phyloP scores from a whole-genome alignment of 1,140 invertebrate species.

The Drosophila parabipectinata region DNA sequence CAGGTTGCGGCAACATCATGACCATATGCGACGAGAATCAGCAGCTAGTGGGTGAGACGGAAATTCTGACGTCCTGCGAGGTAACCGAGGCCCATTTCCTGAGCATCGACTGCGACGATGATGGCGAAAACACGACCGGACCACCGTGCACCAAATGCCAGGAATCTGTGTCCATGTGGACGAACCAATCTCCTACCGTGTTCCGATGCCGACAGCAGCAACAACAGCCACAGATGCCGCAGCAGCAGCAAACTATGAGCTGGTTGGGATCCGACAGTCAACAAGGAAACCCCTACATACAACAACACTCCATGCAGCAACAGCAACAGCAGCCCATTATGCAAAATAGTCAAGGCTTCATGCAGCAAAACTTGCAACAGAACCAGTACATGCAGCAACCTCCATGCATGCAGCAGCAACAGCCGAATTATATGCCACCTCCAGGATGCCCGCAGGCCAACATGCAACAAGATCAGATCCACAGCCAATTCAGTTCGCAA shows the following conservation, averaged over 20 bases:
- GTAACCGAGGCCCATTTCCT: constrained; percentile 56
- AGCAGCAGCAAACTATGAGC: neutral
- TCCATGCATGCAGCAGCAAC: neutral
- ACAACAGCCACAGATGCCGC: neutral
- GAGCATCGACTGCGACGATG: constrained; percentile 12
- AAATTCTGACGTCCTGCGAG: constrained; percentile 46
- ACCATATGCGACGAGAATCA: constrained; percentile 14
- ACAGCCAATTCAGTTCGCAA: neutral
- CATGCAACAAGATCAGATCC: neutral
- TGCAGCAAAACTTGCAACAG: neutral
- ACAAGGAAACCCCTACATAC: neutral
- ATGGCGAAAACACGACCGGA: neutral
- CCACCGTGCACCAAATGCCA: neutral
- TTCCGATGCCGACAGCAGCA: constrained; percentile 2
- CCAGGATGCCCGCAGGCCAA: neutral
- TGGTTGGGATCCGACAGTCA: constrained; percentile 1
- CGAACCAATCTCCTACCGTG: neutral
- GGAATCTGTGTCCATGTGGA: neutral
- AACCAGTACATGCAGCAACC: constrained; percentile 3
- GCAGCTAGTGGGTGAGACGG: neutral
- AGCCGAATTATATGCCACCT: neutral
- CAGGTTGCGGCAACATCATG: constrained; percentile 9
- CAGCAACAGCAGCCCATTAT: neutral
- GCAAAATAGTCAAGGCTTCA: neutral
- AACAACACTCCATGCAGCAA: neutral